Evolutionary conservation across 92 coral and sea anemone genomes (phyloP).

Genomic region (Paramuricea clavata): DNA sequence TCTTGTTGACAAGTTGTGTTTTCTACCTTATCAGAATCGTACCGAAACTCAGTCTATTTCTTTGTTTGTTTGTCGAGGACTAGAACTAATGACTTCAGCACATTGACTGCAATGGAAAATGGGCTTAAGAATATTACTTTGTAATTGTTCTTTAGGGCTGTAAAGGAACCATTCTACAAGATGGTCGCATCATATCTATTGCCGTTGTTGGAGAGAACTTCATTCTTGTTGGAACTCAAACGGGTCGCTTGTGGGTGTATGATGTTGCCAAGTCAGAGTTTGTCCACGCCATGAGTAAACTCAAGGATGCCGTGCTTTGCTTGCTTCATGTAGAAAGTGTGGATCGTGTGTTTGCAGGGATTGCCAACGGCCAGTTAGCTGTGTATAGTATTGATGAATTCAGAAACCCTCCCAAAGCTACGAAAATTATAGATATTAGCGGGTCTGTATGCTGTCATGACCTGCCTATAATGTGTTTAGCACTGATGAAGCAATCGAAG

Average conservation of each 20-base stretch:
- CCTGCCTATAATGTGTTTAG: constrained; percentile 79
- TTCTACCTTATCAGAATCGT: too few species aligned
- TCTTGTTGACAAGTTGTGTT: too few species aligned
- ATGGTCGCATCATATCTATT: constrained; percentile 86
- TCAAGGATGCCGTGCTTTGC: constrained; percentile 81
- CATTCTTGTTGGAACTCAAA: constrained; percentile 91
- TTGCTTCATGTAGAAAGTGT: constrained; percentile 72
- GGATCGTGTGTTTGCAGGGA: constrained; percentile 85
- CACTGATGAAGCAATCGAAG: constrained; percentile 61
- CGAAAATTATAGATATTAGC: constrained; percentile 39
- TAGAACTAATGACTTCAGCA: too few species aligned
- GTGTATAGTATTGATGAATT: constrained; percentile 68
- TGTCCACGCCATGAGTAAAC: constrained; percentile 64
- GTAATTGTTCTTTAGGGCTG: constrained; percentile 80
- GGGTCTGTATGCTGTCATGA: constrained; percentile 40
- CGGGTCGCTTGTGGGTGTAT: constrained; percentile 91
- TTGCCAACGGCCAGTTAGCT: constrained; percentile 88
- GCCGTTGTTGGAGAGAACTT: constrained; percentile 79
- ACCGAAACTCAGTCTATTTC: too few species aligned
- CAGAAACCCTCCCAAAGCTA: constrained; percentile 24
- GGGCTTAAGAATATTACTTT: background rate
- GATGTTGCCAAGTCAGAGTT: constrained; percentile 75
- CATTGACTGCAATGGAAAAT: too few species aligned
- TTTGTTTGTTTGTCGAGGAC: too few species aligned
- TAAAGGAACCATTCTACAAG: constrained; percentile 82